Conservation (phyloP, 1,140 invertebrate species). For the Dinothrombium tinctorium region DNA sequence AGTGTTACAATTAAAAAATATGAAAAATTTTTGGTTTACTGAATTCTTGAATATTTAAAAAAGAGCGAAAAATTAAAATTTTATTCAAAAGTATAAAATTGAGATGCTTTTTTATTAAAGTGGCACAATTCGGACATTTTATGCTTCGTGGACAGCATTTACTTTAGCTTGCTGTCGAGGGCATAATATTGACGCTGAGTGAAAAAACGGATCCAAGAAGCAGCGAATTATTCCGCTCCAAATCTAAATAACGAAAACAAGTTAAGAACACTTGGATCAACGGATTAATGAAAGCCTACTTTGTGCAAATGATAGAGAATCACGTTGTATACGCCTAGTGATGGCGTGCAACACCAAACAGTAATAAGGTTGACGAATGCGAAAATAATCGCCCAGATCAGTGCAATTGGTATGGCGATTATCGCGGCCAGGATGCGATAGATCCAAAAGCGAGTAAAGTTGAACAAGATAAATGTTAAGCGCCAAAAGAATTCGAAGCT, state of each 20-base stretch:
- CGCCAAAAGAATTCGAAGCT: slow-evolving; percentile 25
- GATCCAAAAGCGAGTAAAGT: slow-evolving; percentile 21
- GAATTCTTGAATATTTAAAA: no score
- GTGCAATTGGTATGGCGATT: slow-evolving; percentile 21
- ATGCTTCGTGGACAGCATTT: no score
- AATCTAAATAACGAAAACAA: no score
- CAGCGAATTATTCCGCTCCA: slow-evolving; percentile 12
- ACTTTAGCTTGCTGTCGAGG: no score
- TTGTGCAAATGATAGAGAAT: slow-evolving; percentile 15
- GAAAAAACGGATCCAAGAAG: slow-evolving; percentile 15
- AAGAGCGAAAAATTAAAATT: no score
- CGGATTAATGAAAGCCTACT: no score
- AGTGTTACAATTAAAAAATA: no score
- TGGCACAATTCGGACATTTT: no score
- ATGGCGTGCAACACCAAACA: slow-evolving; percentile 23
- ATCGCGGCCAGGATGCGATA: slow-evolving; percentile 22
- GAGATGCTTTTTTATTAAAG: no score
- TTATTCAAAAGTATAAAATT: no score
- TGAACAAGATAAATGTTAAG: slow-evolving; percentile 23
- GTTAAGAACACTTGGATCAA: no score
- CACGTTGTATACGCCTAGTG: slow-evolving; percentile 18
- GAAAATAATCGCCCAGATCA: slow-evolving; percentile 25
- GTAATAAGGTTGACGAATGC: slow-evolving; percentile 21
- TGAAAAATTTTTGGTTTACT: no score
- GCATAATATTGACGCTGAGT: neutral